A percentile compares a stretch with the other conserved stretches of the same genome.
Conservation (phyloP, 2,797 vertebrate genomes). For the Numenius phaeopus region DNA sequence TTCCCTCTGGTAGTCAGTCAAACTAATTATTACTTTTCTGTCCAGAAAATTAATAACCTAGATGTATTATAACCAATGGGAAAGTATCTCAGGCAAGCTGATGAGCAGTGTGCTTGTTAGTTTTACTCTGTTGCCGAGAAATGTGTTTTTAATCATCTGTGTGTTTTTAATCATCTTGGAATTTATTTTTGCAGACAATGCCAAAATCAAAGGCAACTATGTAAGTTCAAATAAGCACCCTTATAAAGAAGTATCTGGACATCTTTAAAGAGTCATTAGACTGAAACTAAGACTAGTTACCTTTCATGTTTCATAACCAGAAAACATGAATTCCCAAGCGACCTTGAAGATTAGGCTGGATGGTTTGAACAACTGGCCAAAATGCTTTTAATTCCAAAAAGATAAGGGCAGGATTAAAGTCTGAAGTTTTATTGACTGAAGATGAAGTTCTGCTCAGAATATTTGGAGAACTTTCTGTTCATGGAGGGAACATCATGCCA, state of each 20-base stretch:
- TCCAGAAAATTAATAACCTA: slow-evolving; percentile 64
- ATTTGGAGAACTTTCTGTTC: not conserved
- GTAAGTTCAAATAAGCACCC: slow-evolving; percentile 9
- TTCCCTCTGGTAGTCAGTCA: slow-evolving; percentile 51
- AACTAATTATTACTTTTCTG: slow-evolving; percentile 63
- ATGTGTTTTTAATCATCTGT: slow-evolving; percentile 40
- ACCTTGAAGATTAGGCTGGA: not conserved
- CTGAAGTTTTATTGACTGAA: not conserved
- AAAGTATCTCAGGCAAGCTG: slow-evolving; percentile 22
- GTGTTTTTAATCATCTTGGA: slow-evolving; percentile 48
- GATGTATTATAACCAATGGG: not conserved
- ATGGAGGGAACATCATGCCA: not conserved
- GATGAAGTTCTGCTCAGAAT: not conserved
- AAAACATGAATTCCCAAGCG: not conserved
- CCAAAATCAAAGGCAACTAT: slow-evolving; percentile 32
- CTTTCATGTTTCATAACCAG: not conserved
- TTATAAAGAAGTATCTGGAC: not conserved
- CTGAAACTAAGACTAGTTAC: not conserved
- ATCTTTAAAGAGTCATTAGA: not conserved
- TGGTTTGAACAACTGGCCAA: not conserved
- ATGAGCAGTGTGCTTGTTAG: slow-evolving; percentile 21
- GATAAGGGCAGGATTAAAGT: not conserved
- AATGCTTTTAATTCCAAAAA: not conserved
- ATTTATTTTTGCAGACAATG: slow-evolving; percentile 24
- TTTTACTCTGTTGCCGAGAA: not conserved